Evolutionary conservation across 2,113 vertebrate species (phyloP), one percentile per base, ranked within the genome.

Genomic region (Callaeas wilsoni): DNA sequence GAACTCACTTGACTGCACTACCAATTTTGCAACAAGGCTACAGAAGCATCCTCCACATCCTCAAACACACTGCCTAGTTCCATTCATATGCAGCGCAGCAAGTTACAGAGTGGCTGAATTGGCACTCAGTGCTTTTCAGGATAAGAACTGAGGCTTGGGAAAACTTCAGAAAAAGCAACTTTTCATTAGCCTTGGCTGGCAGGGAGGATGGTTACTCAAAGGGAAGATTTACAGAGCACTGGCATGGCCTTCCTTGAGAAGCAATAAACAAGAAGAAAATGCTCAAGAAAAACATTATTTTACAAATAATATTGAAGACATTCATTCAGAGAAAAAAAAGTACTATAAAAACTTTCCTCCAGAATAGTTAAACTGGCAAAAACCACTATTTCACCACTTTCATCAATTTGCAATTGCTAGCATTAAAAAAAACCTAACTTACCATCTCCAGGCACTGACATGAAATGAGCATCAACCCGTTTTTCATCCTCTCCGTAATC

Each of bases 381-480:
- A 12, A 75, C 6, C 7, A 46, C 37, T 44, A 32, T 13, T 42
- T 49, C 41, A 76, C 59, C 37, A 64, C 25, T 57, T 21, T 49
- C 16, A 26, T n/a, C 23, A 65, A 87, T 78, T 39, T 50, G 16
- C 25, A 55, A 67, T 23, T 55, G 15, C 35, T 70, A 69, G 21
- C 16, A 21, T 41, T 9, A 27, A 52, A 46, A 14, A 16, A 35
- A 65, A 27, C 19, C 10, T 13, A n/a, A 98, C 98, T 99, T 84
- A 99, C 99, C 99, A 4, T 98, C 98, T 93, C 97, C 98, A 69
- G 99, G 99, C 65, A 97, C 96, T 47, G 74, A 96, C 99, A 99
- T 99, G 97, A 99, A 99, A 96, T 99, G 99, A 73, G 99, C 99
- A 21, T 97, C 92, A 70, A 99, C 97, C 8, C 98, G 95, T 87